These are phyloP conservation scores for Zaprionus taronus DNA, from an alignment of 1,140 invertebrate species.

Conservation along the genomic window DNA sequence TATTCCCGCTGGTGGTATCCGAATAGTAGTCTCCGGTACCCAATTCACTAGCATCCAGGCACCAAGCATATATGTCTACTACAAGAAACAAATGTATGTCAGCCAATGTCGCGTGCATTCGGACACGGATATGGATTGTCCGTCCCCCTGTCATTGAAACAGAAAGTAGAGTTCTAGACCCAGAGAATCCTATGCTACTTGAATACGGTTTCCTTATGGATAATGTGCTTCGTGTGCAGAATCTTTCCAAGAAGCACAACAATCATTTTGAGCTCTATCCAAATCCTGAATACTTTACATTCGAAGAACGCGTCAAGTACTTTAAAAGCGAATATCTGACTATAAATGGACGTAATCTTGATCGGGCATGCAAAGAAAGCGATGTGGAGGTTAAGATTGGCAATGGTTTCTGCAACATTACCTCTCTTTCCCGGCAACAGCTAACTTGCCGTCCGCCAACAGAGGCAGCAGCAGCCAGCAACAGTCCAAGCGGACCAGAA, in stretches of 20 bases:
- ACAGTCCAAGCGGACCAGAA: slow-evolving; percentile 87
- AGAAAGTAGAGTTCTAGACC: slow-evolving; percentile 85
- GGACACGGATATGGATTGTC: slow-evolving; percentile 93
- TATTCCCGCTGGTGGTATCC: slow-evolving; percentile 96
- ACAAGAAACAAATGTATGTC: slow-evolving; percentile 92
- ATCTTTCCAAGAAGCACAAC: slow-evolving; percentile 88
- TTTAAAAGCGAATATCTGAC: slow-evolving; percentile 98
- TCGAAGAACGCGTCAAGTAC: slow-evolving; percentile 96
- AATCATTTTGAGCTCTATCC: slow-evolving; percentile 93
- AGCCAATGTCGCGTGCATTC: slow-evolving; percentile 91
- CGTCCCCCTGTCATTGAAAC: slow-evolving; percentile 91
- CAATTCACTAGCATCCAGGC: slow-evolving; percentile 95
- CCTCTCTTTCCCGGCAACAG: slow-evolving; percentile 94
- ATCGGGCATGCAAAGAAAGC: slow-evolving; percentile 94
- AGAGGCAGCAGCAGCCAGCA: slow-evolving; percentile 80
- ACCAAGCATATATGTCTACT: slow-evolving; percentile 96
- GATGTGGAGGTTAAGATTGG: slow-evolving; percentile 97
- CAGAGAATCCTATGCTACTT: slow-evolving; percentile 90
- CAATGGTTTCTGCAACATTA: slow-evolving; percentile 95
- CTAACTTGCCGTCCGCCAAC: slow-evolving; percentile 95
- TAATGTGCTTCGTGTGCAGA: slow-evolving; percentile 93
- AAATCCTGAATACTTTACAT: slow-evolving; percentile 94
- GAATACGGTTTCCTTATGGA: slow-evolving; percentile 98
- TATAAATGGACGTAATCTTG: slow-evolving; percentile 96
- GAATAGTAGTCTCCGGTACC: slow-evolving; percentile 93